A percentile compares a stretch with the other conserved stretches of the same genome.
phyloP scores from a whole-genome alignment of 2,797 vertebrate species.

The Phaenicophaeus curvirostris region DNA sequence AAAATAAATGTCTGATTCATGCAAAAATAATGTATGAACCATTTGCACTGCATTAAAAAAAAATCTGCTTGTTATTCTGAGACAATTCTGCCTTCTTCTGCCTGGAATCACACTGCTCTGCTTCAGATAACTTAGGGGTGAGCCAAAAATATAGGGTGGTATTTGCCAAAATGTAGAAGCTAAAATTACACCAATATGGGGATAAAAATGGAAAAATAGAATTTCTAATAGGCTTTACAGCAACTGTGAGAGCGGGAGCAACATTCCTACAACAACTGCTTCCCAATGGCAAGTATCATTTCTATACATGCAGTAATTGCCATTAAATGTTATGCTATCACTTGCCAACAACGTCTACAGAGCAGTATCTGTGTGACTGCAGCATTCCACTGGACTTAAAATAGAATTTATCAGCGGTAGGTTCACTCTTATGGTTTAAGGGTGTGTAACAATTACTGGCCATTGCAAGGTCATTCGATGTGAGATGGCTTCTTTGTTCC shows the following conservation, averaged over 20 bases:
- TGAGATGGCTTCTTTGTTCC: background rate
- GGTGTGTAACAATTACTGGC: background rate
- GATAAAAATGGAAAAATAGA: constrained; percentile 7
- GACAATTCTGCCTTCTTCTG: constrained; percentile 60
- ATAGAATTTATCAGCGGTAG: background rate
- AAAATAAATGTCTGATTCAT: constrained; percentile 67
- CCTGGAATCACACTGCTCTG: constrained; percentile 44
- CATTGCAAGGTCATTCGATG: background rate
- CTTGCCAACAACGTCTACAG: background rate
- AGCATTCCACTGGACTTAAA: constrained; percentile 38
- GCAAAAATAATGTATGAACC: constrained; percentile 62
- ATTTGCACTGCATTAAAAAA: constrained; percentile 37
- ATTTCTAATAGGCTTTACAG: constrained; percentile 1
- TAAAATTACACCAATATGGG: constrained; percentile 51
- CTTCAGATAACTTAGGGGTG: constrained; percentile 45
- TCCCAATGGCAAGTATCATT: background rate
- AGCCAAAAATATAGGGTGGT: constrained; percentile 31
- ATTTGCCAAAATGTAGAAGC: constrained; percentile 54
- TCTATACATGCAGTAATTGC: background rate
- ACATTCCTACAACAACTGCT: constrained; percentile 24
- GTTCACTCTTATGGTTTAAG: background rate
- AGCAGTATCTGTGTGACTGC: fast-evolving
- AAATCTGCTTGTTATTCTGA: constrained; percentile 62
- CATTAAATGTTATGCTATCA: background rate
- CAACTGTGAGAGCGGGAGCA: background rate